Base-by-base conservation (phyloP, 2,888 invertebrate species). In the Eledone cirrhosa region DNA sequence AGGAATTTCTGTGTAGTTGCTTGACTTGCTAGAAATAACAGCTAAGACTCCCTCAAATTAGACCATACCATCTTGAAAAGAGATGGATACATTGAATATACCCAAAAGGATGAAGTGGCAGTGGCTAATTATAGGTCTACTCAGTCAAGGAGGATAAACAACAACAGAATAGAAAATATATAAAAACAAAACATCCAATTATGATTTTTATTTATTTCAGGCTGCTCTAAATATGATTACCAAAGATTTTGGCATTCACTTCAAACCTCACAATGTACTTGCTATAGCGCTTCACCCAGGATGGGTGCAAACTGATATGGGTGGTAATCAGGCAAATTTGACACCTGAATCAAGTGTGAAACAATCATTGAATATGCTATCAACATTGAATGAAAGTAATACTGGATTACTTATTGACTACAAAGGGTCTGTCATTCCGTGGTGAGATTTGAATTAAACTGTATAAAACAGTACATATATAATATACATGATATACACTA, bases 291-390 rank as follows among this genome's bases (percentile, higher is more conserved):
- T 97, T 81, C 97, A 97, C 91, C 97, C 97, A 0, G 97, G 97
- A 2, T 97, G 97, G 97, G 96, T 97, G 8, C 93, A 94, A 88
- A 97, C 97, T 0, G 94, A 94, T 83, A 94, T 97, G 95, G 97
- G 97, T 4, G 97, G 97, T 7, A 91, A 92, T 63, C 94, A 93
- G 83, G 97, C 97, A 0, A 94, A 94, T 0, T 91, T 96, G 48
- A 94, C 94, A 78, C 92, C 95, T 1, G 93, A 94, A 33, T 92
- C 93, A 1, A 94, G 95, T 88, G 93, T 94, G 8, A 88, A 88
- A 0, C 92, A 93, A 27, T 94, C 97, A 80, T 90, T 96, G 27
- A 90, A 93, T 11, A 94, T 95, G 5, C 90, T 97, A 69, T 87
- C 91, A 63, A 91, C 91, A 2, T 91, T 96, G 11, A 92, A 92